Evolutionary conservation across 2,113 vertebrate species (phyloP), one percentile per base, ranked within the genome.

Genomic region (Camarhynchus parvulus): DNA sequence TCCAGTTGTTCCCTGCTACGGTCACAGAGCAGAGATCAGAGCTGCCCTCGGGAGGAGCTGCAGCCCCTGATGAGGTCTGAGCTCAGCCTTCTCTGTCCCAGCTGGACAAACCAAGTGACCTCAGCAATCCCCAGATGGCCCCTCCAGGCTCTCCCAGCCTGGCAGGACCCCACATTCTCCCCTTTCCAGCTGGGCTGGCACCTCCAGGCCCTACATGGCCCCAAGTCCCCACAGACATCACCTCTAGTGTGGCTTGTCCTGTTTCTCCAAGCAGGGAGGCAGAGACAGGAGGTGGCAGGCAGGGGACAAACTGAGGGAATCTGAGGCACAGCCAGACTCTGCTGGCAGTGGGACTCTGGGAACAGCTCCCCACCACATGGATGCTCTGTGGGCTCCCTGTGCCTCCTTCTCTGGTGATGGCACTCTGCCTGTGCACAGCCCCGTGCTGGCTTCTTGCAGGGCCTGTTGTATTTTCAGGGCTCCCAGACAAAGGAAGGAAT

Each of bases 141-240:
- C 30, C 35, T n/a, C 30, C 75, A 52, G 47, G 37, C 61, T 46
- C 44, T 41, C 37, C 5, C 1, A 61, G 39, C 55, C 44, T 27
- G 27, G 35, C 15, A 69, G 18, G 37, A 42, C 23, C 18, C 56
- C 66, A 15, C 1, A 7, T 20, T 9, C 13, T n/a, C 7, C 53
- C 37, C 11, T 23, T 46, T 25, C 52, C 52, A 42, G 10, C 13
- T 2, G 1, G 55, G 46, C 41, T 46, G 41, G n/a, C 16, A 55
- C 27, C 12, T 2, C 0, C 3, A 3, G 10, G 25, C 24, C 56
- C 31, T n/a, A 25, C 19, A 8, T 0, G 21, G 28, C 14, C 42
- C n/a, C 49, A 10, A 0, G 17, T 35, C 15, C 61, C 52, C 27
- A 23, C 19, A 27, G 44, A 64, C 9, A 19, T 37, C 53, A 13